These are phyloP conservation scores for Caenorhabditis sp. DNA, from an alignment of 2,888 invertebrate species.

Conservation along the genomic window DNA sequence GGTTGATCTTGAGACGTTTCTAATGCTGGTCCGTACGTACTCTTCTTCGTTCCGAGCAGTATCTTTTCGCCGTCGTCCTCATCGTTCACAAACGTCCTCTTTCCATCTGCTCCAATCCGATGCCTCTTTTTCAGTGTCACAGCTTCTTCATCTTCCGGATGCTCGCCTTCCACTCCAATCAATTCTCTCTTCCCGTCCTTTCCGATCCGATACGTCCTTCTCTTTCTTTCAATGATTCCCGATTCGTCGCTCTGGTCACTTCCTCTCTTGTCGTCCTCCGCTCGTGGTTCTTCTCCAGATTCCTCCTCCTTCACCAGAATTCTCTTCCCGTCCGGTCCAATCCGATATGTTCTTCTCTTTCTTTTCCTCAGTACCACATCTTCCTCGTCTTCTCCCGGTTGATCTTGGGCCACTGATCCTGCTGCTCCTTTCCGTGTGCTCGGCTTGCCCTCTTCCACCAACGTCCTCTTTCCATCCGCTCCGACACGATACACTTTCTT, in stretches of 20 bases:
- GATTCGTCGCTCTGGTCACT: neutral
- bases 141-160: neutral
- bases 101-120: neutral
- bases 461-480: conserved; percentile 10
- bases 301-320: neutral
- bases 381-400: conserved; percentile 7
- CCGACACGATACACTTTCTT: conserved; percentile 19
- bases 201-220: conserved; percentile 2
- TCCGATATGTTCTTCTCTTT: conserved; percentile 1
- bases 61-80: neutral
- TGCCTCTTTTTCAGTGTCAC: neutral
- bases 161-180: conserved; percentile 2
- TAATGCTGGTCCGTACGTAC: neutral
- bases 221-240: neutral
- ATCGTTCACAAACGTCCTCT: neutral
- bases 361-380: neutral
- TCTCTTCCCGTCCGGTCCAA: conserved; percentile 7
- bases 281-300: neutral
- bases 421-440: neutral
- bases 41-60: neutral
- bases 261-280: no score
- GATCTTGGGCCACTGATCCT: neutral
- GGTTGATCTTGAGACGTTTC: no score
- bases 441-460: neutral
- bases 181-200: conserved; percentile 4